Evolutionary conservation across 2,888 invertebrate species (phyloP), one percentile per base, ranked within the genome.

Genomic region (Agrochola macilenta): DNA sequence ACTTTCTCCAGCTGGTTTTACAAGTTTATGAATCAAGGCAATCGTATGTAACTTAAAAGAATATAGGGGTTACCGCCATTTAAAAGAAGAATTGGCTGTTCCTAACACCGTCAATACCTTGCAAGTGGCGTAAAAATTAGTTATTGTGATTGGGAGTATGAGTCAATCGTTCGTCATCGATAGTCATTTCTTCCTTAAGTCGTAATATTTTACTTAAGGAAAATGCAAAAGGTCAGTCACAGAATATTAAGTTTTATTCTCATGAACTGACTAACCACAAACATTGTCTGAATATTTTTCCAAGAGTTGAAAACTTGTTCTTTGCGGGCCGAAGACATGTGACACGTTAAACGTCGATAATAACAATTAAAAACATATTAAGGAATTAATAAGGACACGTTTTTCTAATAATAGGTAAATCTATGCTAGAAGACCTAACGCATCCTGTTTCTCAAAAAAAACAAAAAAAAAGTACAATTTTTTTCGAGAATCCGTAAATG

Each of bases 191-290:
- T 46, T 30, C 23, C 30, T n/a, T 30, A n/a, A 12, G 52, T 23
- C 14, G 23, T 14, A 23, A 69, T 23, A 23, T 70, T 20, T 26
- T 26, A 30, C 23, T 23, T 76, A 61, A 52, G 83, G 61, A 82
- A 70, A 82, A 58, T 58, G 8, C 46, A 12, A 63, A 77, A 70
- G 66, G 65, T 52, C 39, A n/a, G 46, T 30, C 49, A 70, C 35
- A n/a, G 20, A 71, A 58, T 54, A 71, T 61, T 35, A 57, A 60
- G 30, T 54, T 39, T 26, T 26, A 4, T 76, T 83, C 30, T 39
- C 46, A 49, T 68, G 54, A 78, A 65, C 9, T 46, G 60, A 12
- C 20, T 23, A 35, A 72, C 83, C 71, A 26, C 69, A 82, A 64
- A 17, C 30, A 35, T 57, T 39, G 49, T 46, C 43, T 7, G 23